A percentile compares a stretch with the other conserved stretches of the same genome.
These are phyloP conservation scores for Epizoanthus illoricatus DNA, from an alignment of 92 coral and sea anemone species.

Conservation along the genomic window DNA sequence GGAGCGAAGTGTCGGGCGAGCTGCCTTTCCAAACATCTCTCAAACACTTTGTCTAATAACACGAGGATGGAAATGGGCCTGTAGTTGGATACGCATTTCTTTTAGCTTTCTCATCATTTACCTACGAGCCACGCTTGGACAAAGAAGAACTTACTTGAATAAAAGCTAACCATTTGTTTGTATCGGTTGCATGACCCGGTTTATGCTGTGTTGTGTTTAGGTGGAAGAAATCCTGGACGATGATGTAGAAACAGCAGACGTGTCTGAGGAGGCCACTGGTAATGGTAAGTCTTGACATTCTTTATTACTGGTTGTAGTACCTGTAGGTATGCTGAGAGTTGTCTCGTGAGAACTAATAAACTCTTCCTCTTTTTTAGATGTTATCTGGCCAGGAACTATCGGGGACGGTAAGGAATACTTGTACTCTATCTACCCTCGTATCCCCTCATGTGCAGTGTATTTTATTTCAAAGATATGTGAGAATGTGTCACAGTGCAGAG, in stretches of 20 bases:
- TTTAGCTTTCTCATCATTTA: no score
- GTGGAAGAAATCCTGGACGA: slow-evolving; percentile 76
- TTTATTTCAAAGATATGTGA: no score
- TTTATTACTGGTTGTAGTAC: not conserved
- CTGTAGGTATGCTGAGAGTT: not conserved
- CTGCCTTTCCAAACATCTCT: slow-evolving; percentile 25
- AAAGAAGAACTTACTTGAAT: not conserved
- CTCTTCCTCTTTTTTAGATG: slow-evolving; percentile 2
- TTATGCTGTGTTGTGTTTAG: slow-evolving; percentile 21
- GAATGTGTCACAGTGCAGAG: no score
- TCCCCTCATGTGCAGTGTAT: no score
- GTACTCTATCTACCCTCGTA: not conserved
- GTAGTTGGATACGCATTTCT: not conserved
- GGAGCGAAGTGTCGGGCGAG: not conserved
- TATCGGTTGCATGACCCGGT: no score
- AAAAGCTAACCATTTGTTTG: not conserved
- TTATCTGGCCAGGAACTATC: not conserved
- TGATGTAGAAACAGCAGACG: slow-evolving; percentile 49
- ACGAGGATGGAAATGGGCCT: slow-evolving; percentile 42
- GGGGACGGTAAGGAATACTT: slow-evolving; percentile 20
- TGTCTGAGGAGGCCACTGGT: slow-evolving; percentile 34
- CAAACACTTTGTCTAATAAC: slow-evolving; percentile 34
- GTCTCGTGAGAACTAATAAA: not conserved
- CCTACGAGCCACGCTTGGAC: no score
- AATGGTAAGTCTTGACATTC: not conserved